Conservation (phyloP, 1,140 invertebrate genomes). For the Tribolium castaneum region DNA sequence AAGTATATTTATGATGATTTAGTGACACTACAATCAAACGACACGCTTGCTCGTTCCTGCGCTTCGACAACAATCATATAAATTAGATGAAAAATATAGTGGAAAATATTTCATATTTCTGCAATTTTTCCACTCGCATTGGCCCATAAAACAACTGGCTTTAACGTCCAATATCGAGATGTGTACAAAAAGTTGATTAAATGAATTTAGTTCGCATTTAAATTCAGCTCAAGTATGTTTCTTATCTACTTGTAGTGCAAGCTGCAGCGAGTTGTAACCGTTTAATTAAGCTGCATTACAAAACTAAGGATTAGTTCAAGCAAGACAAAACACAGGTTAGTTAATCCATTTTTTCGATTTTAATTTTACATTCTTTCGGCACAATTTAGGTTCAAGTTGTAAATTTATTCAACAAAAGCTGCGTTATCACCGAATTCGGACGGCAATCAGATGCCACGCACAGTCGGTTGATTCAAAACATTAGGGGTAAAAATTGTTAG, state of each 20-base stretch:
- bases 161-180: too few relatives aligned
- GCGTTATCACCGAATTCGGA: too few relatives aligned
- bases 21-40: neutral
- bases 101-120: too few relatives aligned
- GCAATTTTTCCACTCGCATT: too few relatives aligned
- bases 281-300: neutral
- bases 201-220: neutral
- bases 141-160: neutral
- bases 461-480: too few relatives aligned
- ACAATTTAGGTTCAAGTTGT: too few relatives aligned
- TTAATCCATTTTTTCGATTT: too few relatives aligned
- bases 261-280: neutral
- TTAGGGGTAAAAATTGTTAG: too few relatives aligned
- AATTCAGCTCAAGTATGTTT: neutral
- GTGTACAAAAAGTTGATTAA: neutral
- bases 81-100: neutral
- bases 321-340: neutral
- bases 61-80: neutral
- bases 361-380: too few relatives aligned
- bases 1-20: neutral
- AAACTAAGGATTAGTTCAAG: too few relatives aligned
- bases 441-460: too few relatives aligned
- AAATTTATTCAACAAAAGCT: too few relatives aligned
- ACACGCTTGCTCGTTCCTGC: neutral
- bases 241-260: neutral